Evolutionary conservation across 2,797 vertebrate genomes (phyloP), one percentile per base, ranked within the genome.

Genomic region (Gymnodraco acuticeps): DNA sequence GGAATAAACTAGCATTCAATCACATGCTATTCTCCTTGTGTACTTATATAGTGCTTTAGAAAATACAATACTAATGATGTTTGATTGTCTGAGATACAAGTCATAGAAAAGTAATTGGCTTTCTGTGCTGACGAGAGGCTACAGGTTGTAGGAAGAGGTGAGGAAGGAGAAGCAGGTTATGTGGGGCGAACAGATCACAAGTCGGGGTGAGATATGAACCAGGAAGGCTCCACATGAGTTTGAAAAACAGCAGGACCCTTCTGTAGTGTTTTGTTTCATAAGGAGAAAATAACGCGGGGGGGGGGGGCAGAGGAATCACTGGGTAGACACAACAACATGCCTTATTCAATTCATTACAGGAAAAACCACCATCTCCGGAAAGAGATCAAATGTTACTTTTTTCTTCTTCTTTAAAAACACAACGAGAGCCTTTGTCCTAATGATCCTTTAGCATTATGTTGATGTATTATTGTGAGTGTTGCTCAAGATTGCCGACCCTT

Each of bases 71-170:
- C 84, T 73, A 82, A 82, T 78, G 85, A 93, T 87, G 85, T 70
- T 81, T 92, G 91, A 95, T 94, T 94, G 93, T 94, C 93, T 90
- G 90, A 92, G 83, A 88, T 86, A 91, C 61, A 79, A 81, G 87
- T 80, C 82, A 88, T 84, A 89, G 74, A 90, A 91, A 90, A 90
- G 75, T 70, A 85, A 84, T 77, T 76, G 81, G 84, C 83, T 86
- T 78, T 83, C 75, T 89, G 82, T 83, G 91, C 79, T 88, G 86
- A 90, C 77, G 62, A 85, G 88, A 92, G 88, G 91, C 84, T 88
- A 82, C 82, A 90, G 86, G 89, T 88, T 85, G 88, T 75, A 85
- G 80, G 82, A 84, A 73, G 82, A 59, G 42, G 72, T 64, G 88
- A 88, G 83, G 85, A 73, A 46, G 83, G 83, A 85, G 81, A 87